These are phyloP conservation scores for Epizoanthus scotinus DNA, from an alignment of 92 coral and sea anemone species.

Conservation along the genomic window DNA sequence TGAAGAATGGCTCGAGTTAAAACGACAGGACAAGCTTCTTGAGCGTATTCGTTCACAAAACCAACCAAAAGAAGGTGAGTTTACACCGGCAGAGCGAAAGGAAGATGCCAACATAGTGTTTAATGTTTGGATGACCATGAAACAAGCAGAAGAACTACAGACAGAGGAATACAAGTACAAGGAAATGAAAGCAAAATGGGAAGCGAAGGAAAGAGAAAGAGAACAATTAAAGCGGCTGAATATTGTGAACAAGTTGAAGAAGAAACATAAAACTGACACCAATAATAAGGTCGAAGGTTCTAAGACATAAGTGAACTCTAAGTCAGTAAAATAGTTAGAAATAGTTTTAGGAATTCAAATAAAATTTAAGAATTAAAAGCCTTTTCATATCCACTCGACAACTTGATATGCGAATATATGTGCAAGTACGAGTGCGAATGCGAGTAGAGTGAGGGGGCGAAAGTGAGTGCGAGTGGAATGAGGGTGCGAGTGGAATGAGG, in stretches of 20 bases:
- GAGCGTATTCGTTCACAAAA: constrained; percentile 76
- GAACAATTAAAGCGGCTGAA: constrained; percentile 53
- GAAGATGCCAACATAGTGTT: constrained; percentile 83
- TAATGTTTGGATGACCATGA: constrained; percentile 91
- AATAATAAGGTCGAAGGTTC: not conserved
- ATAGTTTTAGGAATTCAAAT: not conserved
- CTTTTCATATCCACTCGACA: no score
- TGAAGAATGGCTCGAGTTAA: constrained; percentile 94
- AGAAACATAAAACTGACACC: not conserved
- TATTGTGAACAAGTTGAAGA: constrained; percentile 46
- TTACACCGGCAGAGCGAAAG: constrained; percentile 63
- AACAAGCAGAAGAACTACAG: constrained; percentile 74
- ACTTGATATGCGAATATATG: no score
- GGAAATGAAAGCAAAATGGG: constrained; percentile 95
- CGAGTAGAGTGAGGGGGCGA: no score
- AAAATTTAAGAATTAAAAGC: no score
- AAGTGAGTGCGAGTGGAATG: no score
- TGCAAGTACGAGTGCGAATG: no score
- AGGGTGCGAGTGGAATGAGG: no score
- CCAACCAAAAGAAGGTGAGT: constrained; percentile 55
- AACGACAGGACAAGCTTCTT: constrained; percentile 69
- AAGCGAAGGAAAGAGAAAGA: constrained; percentile 71
- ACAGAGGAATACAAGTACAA: constrained; percentile 73
- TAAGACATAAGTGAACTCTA: not conserved
- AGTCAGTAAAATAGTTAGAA: not conserved